Evolutionary conservation across 2,113 vertebrate species (phyloP).

Genomic region (Halichoerus grypus): DNA sequence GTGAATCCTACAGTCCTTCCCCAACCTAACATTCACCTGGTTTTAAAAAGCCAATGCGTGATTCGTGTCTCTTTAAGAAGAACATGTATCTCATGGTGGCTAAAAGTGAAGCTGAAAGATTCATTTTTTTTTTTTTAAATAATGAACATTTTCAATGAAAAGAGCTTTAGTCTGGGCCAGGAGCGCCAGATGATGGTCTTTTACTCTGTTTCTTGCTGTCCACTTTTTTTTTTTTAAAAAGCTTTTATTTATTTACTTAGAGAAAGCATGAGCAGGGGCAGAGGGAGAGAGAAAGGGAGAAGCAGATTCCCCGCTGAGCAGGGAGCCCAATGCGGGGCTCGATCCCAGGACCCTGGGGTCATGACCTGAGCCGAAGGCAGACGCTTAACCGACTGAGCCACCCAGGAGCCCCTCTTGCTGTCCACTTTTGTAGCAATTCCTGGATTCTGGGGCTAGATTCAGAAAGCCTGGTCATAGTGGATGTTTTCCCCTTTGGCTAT

Average conservation of each 20-base stretch:
- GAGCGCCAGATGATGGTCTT: too few species aligned
- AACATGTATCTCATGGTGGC: background rate
- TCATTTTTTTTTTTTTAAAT: background rate
- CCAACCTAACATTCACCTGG: background rate
- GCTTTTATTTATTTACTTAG: background rate
- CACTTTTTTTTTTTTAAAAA: fast-evolving
- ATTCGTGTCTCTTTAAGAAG: background rate
- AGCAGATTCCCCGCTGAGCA: background rate
- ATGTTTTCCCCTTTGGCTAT: conserved; percentile 64
- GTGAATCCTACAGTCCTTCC: background rate
- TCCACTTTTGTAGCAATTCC: background rate
- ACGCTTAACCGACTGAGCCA: background rate
- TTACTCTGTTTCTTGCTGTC: fast-evolving
- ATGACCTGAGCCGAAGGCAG: background rate
- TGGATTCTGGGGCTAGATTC: background rate
- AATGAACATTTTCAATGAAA: background rate
- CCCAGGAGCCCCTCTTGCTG: too few species aligned
- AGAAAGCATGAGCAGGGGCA: background rate
- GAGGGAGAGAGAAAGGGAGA: background rate
- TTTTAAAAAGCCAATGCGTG: background rate
- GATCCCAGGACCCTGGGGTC: background rate
- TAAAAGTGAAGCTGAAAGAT: background rate
- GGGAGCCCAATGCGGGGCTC: background rate
- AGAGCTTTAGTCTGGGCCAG: background rate
- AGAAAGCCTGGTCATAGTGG: background rate